phyloP scores from a whole-genome alignment of 2,888 invertebrate species.

The Noctua pronuba region DNA sequence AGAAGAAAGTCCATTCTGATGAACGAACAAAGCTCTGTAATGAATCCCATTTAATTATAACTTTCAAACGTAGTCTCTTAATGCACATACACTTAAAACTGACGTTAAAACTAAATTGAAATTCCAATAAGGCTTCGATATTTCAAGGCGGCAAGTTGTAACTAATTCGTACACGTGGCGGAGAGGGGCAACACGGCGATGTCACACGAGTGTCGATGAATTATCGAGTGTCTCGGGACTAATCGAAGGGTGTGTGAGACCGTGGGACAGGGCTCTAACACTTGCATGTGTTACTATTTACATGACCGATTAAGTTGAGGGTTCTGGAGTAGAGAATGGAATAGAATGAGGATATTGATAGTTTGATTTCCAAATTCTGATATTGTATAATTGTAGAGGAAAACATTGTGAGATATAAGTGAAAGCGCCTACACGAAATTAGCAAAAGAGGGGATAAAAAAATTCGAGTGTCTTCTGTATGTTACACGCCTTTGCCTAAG shows the following conservation, averaged over 20 bases:
- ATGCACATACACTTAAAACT: slow-evolving; percentile 41
- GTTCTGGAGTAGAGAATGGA: slow-evolving; percentile 12
- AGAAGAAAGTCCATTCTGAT: neutral
- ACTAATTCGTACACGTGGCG: slow-evolving; percentile 74
- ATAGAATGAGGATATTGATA: neutral
- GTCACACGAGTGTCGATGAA: slow-evolving; percentile 82
- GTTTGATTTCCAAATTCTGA: neutral
- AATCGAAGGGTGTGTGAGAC: slow-evolving; percentile 74
- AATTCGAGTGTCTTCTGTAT: too few relatives aligned
- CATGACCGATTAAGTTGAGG: slow-evolving; percentile 57
- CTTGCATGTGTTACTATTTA: slow-evolving; percentile 58
- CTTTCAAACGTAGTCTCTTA: slow-evolving; percentile 2
- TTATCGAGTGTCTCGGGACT: slow-evolving; percentile 84
- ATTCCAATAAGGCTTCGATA: slow-evolving; percentile 60
- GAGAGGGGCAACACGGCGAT: slow-evolving; percentile 50
- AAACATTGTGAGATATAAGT: too few relatives aligned
- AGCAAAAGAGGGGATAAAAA: too few relatives aligned
- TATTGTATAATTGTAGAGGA: too few relatives aligned
- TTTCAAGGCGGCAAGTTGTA: slow-evolving; percentile 56
- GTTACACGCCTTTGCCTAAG: too few relatives aligned
- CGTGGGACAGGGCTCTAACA: slow-evolving; percentile 59
- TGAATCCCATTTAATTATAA: slow-evolving; percentile 10
- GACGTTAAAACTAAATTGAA: slow-evolving; percentile 52
- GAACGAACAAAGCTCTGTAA: neutral
- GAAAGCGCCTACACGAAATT: too few relatives aligned